These are phyloP conservation scores for Ancistrus triradiatus DNA, from an alignment of 2,113 vertebrate species.

Conservation along the genomic window DNA sequence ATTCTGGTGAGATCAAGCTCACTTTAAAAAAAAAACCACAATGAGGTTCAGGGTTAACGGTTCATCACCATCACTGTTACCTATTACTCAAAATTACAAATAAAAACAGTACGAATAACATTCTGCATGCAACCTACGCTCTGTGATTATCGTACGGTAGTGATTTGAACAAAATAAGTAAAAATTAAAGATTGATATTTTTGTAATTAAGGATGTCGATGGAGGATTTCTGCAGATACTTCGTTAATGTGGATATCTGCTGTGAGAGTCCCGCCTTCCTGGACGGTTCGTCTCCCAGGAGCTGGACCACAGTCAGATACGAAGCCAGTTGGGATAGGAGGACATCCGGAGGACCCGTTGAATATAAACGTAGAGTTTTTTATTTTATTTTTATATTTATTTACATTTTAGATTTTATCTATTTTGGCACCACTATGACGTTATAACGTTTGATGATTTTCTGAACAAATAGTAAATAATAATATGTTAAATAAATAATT, in stretches of 20 bases:
- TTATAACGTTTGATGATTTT: background rate
- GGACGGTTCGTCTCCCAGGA: constrained; percentile 33
- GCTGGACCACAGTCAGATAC: constrained; percentile 50
- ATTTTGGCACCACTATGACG: background rate
- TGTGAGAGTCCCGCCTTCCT: constrained; percentile 58
- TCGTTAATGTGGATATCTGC: constrained; percentile 59
- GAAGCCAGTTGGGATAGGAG: constrained; percentile 63
- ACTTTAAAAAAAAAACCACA: background rate
- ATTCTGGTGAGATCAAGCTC: constrained; percentile 34
- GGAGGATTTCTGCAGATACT: constrained; percentile 54
- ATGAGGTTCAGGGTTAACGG: background rate
- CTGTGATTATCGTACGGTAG: no score
- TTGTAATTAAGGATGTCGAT: constrained; percentile 59
- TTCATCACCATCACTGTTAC: no score
- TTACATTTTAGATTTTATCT: background rate
- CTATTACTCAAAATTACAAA: no score
- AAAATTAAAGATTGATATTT: background rate
- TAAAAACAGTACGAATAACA: no score
- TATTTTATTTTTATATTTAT: background rate
- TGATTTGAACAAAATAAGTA: background rate
- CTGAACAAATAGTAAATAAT: background rate
- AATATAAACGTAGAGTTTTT: constrained; percentile 47
- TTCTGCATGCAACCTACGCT: no score
- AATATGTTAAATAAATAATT: background rate
- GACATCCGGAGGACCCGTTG: constrained; percentile 61